Conservation (phyloP, 2,797 vertebrate species). For the Columba guinea region DNA sequence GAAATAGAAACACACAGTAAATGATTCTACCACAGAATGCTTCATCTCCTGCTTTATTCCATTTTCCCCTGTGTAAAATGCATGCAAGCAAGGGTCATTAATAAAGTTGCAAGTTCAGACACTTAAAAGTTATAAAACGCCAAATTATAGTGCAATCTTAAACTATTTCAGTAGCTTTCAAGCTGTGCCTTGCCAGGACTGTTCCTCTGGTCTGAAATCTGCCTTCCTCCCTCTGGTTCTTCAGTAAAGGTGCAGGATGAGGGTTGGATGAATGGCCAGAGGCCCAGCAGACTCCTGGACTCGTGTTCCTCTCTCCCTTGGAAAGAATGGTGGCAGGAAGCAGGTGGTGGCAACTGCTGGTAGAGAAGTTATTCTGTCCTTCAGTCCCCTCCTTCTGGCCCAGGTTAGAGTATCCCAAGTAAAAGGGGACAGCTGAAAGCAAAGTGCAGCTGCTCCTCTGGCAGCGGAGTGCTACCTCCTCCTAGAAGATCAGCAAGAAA, state of each 20-base stretch:
- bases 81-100: background rate
- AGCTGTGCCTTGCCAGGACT: background rate
- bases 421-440: background rate
- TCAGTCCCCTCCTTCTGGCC: background rate
- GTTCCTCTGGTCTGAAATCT: background rate
- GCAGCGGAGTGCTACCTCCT: background rate
- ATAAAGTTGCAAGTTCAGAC: background rate
- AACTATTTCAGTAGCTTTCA: background rate
- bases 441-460: background rate
- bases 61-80: background rate
- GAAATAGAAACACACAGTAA: slow-evolving; percentile 14
- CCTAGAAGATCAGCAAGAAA: background rate
- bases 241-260: background rate
- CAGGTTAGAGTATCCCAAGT: background rate
- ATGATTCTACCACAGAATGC: background rate
- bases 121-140: background rate
- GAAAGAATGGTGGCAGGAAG: background rate
- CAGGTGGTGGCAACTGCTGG: background rate
- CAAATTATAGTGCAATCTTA: background rate
- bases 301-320: background rate
- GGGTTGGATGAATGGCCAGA: background rate
- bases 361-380: background rate
- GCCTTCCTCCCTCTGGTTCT: background rate
- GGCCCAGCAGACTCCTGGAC: background rate
- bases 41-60: background rate